Base-by-base conservation (phyloP, 2,888 invertebrate genomes). In the Drosophila subquinaria region DNA sequence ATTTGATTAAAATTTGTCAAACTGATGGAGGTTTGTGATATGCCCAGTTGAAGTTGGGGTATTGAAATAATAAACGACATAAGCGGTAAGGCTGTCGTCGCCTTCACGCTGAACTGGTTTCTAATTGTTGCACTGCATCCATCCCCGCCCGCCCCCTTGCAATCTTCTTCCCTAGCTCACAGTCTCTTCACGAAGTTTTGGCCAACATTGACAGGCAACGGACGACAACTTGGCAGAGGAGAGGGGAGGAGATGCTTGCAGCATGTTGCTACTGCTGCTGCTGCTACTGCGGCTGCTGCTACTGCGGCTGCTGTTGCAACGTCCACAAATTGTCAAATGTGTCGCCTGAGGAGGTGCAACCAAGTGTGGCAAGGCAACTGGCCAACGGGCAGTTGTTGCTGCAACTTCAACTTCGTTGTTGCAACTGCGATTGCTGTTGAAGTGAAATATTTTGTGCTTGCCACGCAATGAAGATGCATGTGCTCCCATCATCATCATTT, bases 21-120 rank as follows among this genome's bases (percentile, higher is more conserved):
- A 35, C n/a, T 20, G 35, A 8, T 20, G 10, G 20, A 13, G n/a
- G 20, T n/a, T 10, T 30, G 47, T 36, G 36, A 13, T 60, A 33
- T 62, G 55, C 27, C 35, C 13, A 15, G 23, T 9, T 30, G 9
- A 0, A 0, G 20, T 30, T 42, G 45, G 45, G 30, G 47, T 51
- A 57, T 64, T 74, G 11, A 3, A 48, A 62, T 69, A 71, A 81
- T 76, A 68, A 77, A 60, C 63, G 50, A 69, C 61, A 57, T 61
- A 63, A 50, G 66, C 68, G 64, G 55, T 79, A 53, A 59, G 64
- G 55, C 73, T 86, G 81, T 86, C 74, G 71, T 79, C 87, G 87
- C 76, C 73, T 74, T 78, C 45, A 57, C 70, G 66, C 53, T 45
- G 67, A 66, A 87, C 85, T 79, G 82, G 84, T 87, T 82, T 81